Base-by-base conservation (phyloP, 2,888 invertebrate species). In the Myathropa florea region DNA sequence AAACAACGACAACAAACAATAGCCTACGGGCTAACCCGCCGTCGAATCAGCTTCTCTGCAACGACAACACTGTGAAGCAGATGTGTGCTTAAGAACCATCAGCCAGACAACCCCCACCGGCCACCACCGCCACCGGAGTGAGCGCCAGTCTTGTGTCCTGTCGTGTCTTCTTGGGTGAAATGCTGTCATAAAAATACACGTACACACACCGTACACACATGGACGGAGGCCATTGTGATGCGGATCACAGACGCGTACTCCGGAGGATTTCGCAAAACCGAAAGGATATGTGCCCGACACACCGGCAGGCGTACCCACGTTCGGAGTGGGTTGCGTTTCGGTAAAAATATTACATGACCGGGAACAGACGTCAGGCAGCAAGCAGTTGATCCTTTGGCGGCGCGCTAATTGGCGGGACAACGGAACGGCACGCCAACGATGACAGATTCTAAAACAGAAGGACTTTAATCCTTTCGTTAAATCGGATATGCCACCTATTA, bases 391-490 rank as follows among this genome's bases (percentile, higher is more conserved):
- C 46, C 46, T 4, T 4, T 46, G 7, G 18, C 18, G 46, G 7
- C 46, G 46, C 6, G 46, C 18, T 46, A 46, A 46, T 46, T 46
- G 46, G 46, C 46, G 33, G 33, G 33, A 33, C 10, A 10, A 10
- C 10, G 33, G 21, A 53, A 53, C n/a, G 23, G 21, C 23, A 23
- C 23, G 59, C 14, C 60, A 24, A 7, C 23, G 46, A 46, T 63
- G 71, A 71, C 63, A 78, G 77, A 77, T 70, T 83, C 65, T 77
- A 67, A 81, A 75, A 71, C 67, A 71, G 75, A 86, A 75, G 65
- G 30, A 71, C 73, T 67, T 79, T 71, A 86, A 86, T 86, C 86
- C 83, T 78, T 83, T 86, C 75, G 70, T 83, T 71, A 65, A 79
- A 75, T 60, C 33, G 60, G 71, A 78, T 78, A 78, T 78, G 33